Evolutionary conservation across 2,888 invertebrate species (phyloP).

Genomic region (Rhimphoctona megacephalus): DNA sequence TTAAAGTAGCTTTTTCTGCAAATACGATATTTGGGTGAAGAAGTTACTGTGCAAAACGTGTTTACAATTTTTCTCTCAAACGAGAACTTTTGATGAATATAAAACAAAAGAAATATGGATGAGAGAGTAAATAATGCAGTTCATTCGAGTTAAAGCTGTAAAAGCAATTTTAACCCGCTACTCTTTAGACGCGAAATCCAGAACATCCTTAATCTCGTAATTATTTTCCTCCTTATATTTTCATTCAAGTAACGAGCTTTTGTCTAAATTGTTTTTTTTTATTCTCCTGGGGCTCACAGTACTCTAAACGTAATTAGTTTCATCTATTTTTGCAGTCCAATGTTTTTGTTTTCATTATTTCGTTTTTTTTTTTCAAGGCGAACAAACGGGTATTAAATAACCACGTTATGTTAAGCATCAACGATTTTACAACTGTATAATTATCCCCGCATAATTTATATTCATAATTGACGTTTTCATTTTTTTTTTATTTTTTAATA

Average conservation of each 20-base stretch:
- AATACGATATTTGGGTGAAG: neutral
- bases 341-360: constrained; percentile 8
- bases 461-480: constrained; percentile 66
- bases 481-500: constrained; percentile 15
- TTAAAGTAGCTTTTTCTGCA: neutral
- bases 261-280: constrained; percentile 13
- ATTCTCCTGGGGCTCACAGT: constrained; percentile 20
- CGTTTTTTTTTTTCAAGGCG: constrained; percentile 52
- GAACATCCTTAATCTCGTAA: neutral
- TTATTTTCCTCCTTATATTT: neutral
- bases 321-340: constrained; percentile 59
- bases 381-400: constrained; percentile 34
- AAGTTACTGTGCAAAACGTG: neutral
- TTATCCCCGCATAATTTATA: constrained; percentile 57
- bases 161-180: neutral
- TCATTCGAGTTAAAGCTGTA: neutral
- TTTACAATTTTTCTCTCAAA: neutral
- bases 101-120: neutral
- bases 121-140: constrained; percentile 52
- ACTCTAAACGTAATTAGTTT: constrained; percentile 57
- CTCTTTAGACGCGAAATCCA: neutral
- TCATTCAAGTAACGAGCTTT: constrained; percentile 21
- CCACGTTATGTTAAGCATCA: constrained; percentile 54
- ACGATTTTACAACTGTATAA: constrained; percentile 56
- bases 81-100: neutral